phyloP scores from a whole-genome alignment of 92 coral and sea anemone species.

The Diadumene lineata region DNA sequence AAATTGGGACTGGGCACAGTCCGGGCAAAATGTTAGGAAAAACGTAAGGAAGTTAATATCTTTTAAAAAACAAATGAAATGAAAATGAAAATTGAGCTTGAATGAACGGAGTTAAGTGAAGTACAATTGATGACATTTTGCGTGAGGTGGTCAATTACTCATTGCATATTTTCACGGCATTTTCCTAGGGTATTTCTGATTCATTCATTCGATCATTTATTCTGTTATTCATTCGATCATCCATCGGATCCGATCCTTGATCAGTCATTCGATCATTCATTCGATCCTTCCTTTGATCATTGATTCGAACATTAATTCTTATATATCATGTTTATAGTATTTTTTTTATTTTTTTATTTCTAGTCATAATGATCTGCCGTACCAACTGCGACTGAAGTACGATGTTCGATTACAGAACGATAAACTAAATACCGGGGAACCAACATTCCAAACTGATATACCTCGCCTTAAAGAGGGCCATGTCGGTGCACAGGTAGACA shows the following conservation, averaged over 20 bases:
- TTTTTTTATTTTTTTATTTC: neutral
- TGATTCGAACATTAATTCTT: neutral
- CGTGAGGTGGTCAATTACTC: too few species aligned
- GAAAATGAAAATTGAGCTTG: too few species aligned
- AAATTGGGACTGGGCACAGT: too few species aligned
- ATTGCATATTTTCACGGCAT: too few species aligned
- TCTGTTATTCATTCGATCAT: neutral
- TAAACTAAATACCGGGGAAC: slow-evolving; percentile 35
- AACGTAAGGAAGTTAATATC: too few species aligned
- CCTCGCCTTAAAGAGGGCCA: slow-evolving; percentile 70
- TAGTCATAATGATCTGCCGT: slow-evolving; percentile 80
- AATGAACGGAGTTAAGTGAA: too few species aligned
- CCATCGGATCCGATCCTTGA: neutral
- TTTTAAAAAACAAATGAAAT: too few species aligned
- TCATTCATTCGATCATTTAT: neutral
- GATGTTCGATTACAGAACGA: slow-evolving; percentile 61
- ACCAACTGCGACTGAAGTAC: slow-evolving; percentile 58
- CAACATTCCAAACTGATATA: slow-evolving; percentile 76
- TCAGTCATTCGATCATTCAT: neutral
- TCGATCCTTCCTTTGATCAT: neutral
- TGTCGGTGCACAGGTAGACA: slow-evolving; percentile 74
- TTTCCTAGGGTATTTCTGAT: too few species aligned
- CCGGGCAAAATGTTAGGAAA: too few species aligned
- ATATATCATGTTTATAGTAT: too few species aligned
- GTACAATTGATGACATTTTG: too few species aligned